A percentile compares a stretch with the other conserved stretches of the same genome.
These are phyloP conservation scores for Steatornis caripensis DNA, from an alignment of 2,113 vertebrate genomes.

Conservation along the genomic window DNA sequence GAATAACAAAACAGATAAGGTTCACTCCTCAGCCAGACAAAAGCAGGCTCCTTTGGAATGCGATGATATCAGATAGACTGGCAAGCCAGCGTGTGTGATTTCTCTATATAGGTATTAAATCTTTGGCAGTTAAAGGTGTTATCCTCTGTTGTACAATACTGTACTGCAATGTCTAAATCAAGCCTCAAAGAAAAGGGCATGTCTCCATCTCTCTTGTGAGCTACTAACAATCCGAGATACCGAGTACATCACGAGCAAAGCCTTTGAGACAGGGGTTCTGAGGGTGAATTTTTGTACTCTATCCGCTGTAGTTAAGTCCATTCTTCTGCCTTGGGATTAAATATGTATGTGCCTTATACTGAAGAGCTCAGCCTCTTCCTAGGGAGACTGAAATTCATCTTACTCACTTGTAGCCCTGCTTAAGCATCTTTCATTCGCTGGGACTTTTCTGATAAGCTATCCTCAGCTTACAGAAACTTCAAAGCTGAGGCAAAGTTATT, in stretches of 20 bases:
- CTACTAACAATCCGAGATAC: background rate
- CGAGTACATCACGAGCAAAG: conserved; percentile 5
- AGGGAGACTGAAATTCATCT: conserved; percentile 41
- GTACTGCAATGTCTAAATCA: background rate
- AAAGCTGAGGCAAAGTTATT: conserved; percentile 50
- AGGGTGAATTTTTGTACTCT: conserved; percentile 42
- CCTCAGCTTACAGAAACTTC: conserved; percentile 54
- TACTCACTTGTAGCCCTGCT: background rate
- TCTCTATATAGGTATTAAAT: background rate
- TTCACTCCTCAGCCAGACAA: background rate
- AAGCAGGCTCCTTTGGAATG: background rate
- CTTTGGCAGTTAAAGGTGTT: background rate
- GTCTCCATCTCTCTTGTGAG: background rate
- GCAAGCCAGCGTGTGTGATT: background rate
- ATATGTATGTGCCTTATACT: conserved; percentile 42
- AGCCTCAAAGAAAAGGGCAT: background rate
- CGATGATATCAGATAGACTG: background rate
- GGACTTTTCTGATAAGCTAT: conserved; percentile 57
- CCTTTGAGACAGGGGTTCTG: conserved; percentile 12
- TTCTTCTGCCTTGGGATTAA: conserved; percentile 36
- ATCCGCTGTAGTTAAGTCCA: conserved; percentile 31
- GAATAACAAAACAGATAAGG: background rate
- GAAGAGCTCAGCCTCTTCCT: conserved; percentile 35
- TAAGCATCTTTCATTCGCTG: conserved; percentile 37
- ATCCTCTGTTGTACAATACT: background rate